Conservation (phyloP, 2,797 vertebrate species). For the Paguma larvata region DNA sequence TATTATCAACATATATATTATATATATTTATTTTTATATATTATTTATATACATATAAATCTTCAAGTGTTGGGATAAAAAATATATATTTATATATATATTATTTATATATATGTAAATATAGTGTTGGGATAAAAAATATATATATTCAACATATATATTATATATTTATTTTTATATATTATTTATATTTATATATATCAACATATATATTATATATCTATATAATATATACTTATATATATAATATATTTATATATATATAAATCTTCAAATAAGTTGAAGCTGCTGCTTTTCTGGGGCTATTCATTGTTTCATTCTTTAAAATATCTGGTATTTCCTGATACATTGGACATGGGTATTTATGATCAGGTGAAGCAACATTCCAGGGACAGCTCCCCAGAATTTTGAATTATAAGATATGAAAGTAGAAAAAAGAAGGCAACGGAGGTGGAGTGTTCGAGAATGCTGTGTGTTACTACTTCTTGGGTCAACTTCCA, state of each 20-base stretch:
- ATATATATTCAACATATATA: no score
- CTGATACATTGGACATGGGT: background rate
- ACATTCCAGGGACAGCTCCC: background rate
- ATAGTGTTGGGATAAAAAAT: no score
- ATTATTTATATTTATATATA: background rate
- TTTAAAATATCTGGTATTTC: background rate
- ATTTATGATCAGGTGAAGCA: background rate
- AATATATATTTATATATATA: background rate
- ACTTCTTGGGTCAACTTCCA: background rate
- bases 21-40: no score
- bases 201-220: no score
- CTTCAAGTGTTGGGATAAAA: background rate
- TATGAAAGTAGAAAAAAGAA: constrained; percentile 10
- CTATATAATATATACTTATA: background rate
- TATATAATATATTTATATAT: background rate
- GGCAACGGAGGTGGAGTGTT: background rate
- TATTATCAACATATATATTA: background rate
- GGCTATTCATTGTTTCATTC: background rate
- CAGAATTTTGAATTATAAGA: background rate
- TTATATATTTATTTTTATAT: no score
- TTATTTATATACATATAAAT: background rate
- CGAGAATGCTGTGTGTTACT: background rate
- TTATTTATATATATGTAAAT: background rate
- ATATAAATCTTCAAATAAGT: background rate
- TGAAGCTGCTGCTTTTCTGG: constrained; percentile 8